These are phyloP conservation scores for Pipistrellus kuhlii DNA, from an alignment of 2,797 vertebrate species.

Conservation along the genomic window DNA sequence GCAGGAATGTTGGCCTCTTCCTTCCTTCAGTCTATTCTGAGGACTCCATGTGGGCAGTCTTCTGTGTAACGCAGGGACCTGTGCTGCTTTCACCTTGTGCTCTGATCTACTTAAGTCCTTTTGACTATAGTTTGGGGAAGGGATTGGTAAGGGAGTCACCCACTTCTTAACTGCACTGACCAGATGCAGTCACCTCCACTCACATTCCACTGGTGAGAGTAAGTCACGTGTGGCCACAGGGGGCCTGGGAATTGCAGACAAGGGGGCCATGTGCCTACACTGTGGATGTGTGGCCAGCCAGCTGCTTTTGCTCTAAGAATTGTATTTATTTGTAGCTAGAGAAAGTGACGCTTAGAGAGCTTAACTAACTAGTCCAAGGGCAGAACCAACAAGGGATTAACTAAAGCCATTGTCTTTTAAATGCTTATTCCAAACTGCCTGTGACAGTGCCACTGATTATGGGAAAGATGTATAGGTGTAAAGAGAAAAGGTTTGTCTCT, in stretches of 20 bases:
- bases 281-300: background rate
- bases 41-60: background rate
- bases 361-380: background rate
- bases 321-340: background rate
- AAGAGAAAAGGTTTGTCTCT: background rate
- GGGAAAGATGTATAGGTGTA: background rate
- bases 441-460: background rate
- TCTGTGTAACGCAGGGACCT: background rate
- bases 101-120: background rate
- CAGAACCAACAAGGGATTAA: background rate
- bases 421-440: background rate
- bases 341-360: background rate
- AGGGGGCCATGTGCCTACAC: background rate
- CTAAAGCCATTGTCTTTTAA: background rate
- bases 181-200: background rate
- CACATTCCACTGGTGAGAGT: background rate
- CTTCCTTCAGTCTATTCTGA: background rate
- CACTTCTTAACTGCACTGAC: background rate
- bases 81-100: background rate
- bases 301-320: background rate
- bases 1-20: background rate
- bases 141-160: background rate
- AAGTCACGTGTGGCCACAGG: background rate
- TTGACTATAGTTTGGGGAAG: background rate
- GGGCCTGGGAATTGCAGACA: background rate